Conservation (phyloP, 2,797 vertebrate genomes). For the Natrix natrix region DNA sequence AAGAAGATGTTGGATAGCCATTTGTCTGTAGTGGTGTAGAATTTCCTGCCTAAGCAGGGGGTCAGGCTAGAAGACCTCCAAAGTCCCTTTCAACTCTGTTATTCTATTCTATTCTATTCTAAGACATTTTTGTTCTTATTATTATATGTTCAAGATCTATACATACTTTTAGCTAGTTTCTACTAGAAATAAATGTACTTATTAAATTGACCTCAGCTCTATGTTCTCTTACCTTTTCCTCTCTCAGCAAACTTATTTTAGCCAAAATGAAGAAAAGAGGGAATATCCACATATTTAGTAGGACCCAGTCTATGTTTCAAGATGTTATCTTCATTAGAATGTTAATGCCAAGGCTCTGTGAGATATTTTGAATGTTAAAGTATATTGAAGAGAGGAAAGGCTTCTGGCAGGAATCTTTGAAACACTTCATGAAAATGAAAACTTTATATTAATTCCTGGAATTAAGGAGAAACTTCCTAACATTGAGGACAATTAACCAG, state of each 20-base stretch:
- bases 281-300: background rate
- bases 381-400: background rate
- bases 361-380: background rate
- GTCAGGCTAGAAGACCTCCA: too few species aligned
- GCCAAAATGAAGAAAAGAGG: background rate
- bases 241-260: background rate
- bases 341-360: background rate
- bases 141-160: background rate
- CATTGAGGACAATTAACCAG: background rate
- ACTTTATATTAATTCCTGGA: background rate
- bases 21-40: too few species aligned
- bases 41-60: too few species aligned
- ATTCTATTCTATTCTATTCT: too few species aligned
- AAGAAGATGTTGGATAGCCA: too few species aligned
- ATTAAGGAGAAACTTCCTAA: background rate
- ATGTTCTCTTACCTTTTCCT: background rate
- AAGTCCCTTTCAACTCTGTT: too few species aligned
- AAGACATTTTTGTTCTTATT: background rate
- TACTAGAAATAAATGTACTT: background rate
- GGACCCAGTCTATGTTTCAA: background rate
- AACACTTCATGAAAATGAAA: background rate
- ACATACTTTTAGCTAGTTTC: background rate
- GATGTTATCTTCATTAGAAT: background rate
- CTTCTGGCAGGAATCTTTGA: background rate
- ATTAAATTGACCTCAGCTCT: too few species aligned